Percentiles rank a stretch among this genome's conserved stretches.
Conservation (phyloP, 2,113 vertebrate species). For the Tragulus kanchil region DNA sequence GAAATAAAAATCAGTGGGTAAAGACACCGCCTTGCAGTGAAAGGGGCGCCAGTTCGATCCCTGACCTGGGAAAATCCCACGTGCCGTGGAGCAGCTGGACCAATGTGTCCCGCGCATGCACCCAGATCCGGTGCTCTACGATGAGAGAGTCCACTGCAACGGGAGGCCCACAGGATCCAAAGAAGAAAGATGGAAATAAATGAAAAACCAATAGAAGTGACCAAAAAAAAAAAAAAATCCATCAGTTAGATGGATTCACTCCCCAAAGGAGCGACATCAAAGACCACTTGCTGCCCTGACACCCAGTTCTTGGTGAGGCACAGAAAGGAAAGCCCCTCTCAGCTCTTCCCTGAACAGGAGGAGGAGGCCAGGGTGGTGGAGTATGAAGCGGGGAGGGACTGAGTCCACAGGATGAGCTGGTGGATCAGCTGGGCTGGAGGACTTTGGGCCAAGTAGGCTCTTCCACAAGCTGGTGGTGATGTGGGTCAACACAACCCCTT, state of each 20-base stretch:
- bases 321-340: neutral
- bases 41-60: too few relatives aligned
- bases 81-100: too few relatives aligned
- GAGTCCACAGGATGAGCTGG: neutral
- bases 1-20: neutral
- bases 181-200: too few relatives aligned
- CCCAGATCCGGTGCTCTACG: too few relatives aligned
- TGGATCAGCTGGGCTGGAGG: neutral
- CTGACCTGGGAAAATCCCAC: too few relatives aligned
- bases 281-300: neutral
- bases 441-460: neutral
- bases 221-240: too few relatives aligned
- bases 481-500: neutral
- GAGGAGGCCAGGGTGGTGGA: neutral
- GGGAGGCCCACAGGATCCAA: too few relatives aligned
- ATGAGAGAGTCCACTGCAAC: too few relatives aligned
- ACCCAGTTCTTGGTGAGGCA: neutral
- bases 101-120: too few relatives aligned
- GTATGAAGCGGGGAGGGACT: rapidly evolving
- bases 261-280: neutral
- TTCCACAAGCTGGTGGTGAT: too few relatives aligned
- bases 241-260: neutral
- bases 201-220: too few relatives aligned
- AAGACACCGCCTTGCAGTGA: too few relatives aligned
- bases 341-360: neutral